Base-by-base conservation (phyloP, 2,797 vertebrate genomes). In the Sebastes melanostomus region DNA sequence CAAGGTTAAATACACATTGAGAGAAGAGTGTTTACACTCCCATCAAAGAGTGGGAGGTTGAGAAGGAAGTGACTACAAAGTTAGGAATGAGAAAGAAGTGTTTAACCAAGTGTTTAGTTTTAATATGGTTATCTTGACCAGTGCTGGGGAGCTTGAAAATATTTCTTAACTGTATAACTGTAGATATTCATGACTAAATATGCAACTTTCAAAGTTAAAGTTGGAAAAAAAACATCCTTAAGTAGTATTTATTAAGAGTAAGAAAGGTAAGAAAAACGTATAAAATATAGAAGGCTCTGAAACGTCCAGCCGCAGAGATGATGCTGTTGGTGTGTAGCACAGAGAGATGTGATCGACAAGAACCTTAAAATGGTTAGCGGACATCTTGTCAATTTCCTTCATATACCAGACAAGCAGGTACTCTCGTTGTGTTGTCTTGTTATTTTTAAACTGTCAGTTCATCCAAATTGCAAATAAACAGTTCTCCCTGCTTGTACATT, bases 1-100 rank as follows among this genome's bases (percentile, higher is more conserved):
- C 91, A 92, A 92, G 89, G 89, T 92, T 92, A 90, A 71, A 86
- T 30, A 87, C 77, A 86, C 79, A 91, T 18, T 69, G 38, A 72
- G 67, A 80, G 60, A 36, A 22, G 8, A 66, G 68, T 52, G 68
- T 84, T 83, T 80, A 61, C 34, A 12, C 69, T 75, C 38, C 67
- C 67, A 72, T 75, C 38, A 67, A 73, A 61, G 61, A 71, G 69
- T 65, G 38, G 69, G 58, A 78, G 59, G 22, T 20, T 56, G 36
- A 62, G 29, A 70, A 38, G 66, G 81, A 36, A 25, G 46, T 62
- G 63, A 72, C 71, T 58, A 11, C 42, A 22, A 65, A 55, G 62
- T 25, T 24, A 6, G 22, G 11, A 77, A 70, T 42, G 20, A 52
- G 25, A 54, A 56, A 66, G 11, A 76, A 50, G 12, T 6, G 30